Percentiles rank a stretch among this genome's conserved stretches.
Evolutionary conservation across 2,113 vertebrate genomes (phyloP).

Genomic region (Paralichthys olivaceus): DNA sequence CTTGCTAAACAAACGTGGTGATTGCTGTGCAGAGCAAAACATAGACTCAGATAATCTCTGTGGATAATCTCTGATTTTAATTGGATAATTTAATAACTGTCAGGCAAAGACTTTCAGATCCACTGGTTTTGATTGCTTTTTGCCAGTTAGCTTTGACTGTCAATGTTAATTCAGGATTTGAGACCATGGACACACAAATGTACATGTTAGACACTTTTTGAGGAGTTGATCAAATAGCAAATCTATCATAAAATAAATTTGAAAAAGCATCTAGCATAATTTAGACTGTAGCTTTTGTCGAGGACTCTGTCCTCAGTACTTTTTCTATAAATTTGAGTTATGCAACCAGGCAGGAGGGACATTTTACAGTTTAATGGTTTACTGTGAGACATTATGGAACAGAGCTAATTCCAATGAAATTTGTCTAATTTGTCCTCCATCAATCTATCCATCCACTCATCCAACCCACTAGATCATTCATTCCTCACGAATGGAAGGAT

Average conservation of each 20-base stretch:
- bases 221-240: neutral
- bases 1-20: constrained; percentile 9
- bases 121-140: constrained; percentile 39
- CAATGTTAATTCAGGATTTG: constrained; percentile 12
- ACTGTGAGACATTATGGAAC: no score
- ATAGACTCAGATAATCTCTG: constrained; percentile 34
- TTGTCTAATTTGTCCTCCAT: neutral
- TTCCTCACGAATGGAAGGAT: no score
- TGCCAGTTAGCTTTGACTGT: constrained; percentile 15
- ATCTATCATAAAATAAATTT: neutral
- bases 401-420: no score
- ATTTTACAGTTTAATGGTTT: neutral
- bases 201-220: neutral
- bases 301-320: no score
- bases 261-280: no score
- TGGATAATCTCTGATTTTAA: constrained; percentile 56
- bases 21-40: constrained; percentile 10
- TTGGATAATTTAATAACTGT: constrained; percentile 49
- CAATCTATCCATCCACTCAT: no score
- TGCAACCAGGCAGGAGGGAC: neutral
- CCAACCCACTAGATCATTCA: no score
- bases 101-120: constrained; percentile 35
- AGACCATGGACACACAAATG: constrained; percentile 4
- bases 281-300: neutral
- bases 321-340: neutral